Conservation (phyloP, 2,888 invertebrate species). For the Heliconius hortense region DNA sequence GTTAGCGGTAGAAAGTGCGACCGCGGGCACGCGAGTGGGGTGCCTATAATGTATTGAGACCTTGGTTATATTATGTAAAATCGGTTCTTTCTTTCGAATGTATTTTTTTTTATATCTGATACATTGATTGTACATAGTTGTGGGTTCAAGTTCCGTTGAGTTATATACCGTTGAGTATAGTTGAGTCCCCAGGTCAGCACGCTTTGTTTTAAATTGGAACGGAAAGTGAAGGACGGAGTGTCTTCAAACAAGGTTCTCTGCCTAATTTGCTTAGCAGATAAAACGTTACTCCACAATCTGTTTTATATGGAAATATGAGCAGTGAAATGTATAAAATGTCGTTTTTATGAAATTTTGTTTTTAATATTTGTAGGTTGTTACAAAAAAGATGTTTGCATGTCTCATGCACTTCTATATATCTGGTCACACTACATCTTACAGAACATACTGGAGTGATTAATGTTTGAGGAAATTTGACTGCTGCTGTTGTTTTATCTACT, state of each 20-base stretch:
- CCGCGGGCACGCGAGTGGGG: slow-evolving; percentile 78
- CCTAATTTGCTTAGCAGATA: not conserved
- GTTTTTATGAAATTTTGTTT: no score
- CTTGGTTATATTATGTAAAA: not conserved
- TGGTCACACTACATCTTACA: slow-evolving; percentile 65
- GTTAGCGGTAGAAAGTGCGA: slow-evolving; percentile 82
- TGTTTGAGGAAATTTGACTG: slow-evolving; percentile 80
- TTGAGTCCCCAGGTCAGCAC: no score
- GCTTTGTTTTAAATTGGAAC: no score
- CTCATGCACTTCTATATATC: slow-evolving; percentile 16
- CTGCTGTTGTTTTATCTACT: slow-evolving; percentile 81
- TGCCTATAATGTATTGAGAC: slow-evolving; percentile 47
- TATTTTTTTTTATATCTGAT: not conserved
- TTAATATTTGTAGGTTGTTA: no score
- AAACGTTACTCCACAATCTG: no score
- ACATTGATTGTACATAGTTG: not conserved
- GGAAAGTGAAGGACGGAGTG: not conserved
- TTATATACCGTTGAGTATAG: no score
- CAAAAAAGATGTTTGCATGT: slow-evolving; percentile 8
- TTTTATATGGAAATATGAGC: no score
- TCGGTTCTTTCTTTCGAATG: not conserved
- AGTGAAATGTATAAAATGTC: no score
- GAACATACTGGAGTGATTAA: slow-evolving; percentile 79
- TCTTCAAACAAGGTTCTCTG: not conserved
- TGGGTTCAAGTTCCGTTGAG: no score